Evolutionary conservation across 1,140 invertebrate genomes (phyloP), one percentile per base, ranked within the genome.

Genomic region (Trachelipus rathkii): DNA sequence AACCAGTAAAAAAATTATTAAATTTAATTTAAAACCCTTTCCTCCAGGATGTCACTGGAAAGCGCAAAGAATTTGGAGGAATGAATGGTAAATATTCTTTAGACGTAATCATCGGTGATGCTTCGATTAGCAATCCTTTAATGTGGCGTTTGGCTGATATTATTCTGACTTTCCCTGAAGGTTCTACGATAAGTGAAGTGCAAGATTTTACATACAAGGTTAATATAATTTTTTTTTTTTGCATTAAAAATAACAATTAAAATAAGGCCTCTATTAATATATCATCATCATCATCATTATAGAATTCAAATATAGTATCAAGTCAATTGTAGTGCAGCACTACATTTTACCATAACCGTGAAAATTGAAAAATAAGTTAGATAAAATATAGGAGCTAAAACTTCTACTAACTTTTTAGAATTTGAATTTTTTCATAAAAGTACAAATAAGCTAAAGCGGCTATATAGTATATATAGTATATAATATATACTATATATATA

Each of bases 101-200:
- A 67, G 91, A 93, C 82, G 83, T 99, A 50, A 92, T 96, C 77
- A 86, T 98, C 76, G 88, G 88, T 69, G 88, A 89, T 84, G 84
- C 79, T 5, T 78, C 74, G 6, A 88, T 97, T 50, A 91, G 92
- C 71, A 97, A 97, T 86, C 92, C 96, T 10, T 89, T 98, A 79
- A 87, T 90, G 19, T 99, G 96, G 95, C 85, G 87, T 69, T 80
- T 99, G 43, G 94, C 90, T 60, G 90, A 91, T 80, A 86, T 95
- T 5, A 88, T 87, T 78, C 86, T 96, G 23, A 93, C 91, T 84
- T 92, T 95, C 82, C 83, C 84, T 46, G 79, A 76, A 66, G 68
- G 50, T 11, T n/a, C 60, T 11, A 66, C 60, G 13, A 2, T 21
- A 13, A 44, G 69, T 24, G 33, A 72, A 68, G 15, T 76, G 11